Evolutionary conservation across 2,888 invertebrate genomes (phyloP), one percentile per base, ranked within the genome.

Genomic region (Odontothrips loti): DNA sequence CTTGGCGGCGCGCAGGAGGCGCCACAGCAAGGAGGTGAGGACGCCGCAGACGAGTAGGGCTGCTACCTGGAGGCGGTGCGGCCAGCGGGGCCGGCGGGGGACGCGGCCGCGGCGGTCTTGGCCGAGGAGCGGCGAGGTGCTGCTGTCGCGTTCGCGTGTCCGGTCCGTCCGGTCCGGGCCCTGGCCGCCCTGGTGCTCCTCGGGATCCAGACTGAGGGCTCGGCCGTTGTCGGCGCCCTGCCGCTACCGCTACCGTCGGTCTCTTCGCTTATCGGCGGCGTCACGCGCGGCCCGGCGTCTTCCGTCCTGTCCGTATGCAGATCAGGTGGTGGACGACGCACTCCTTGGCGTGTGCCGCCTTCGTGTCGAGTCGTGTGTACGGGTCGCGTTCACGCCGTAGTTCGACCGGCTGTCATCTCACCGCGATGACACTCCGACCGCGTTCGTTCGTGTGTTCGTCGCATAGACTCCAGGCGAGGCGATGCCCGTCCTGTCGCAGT

Each of bases 41-140:
- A 68, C 68, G 68, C 68, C 23, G 68, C 68, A 68, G n/a, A 68
- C 68, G 68, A 68, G 68, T 23, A 68, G 68, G 23, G 68, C 68
- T 9, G 68, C 68, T 23, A 68, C 68, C 68, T 68, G 68, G 68
- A 68, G 23, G 23, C 23, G 68, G 11, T 23, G 58, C 17, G 58
- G 58, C 58, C 58, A 58, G 58, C 58, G 58, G 58, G 58, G 20
- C 15, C n/a, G 58, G 20, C 4, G 20, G 58, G 20, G 58, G 58
- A 11, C 17, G 6, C 58, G 58, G 10, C 9, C 51, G 1, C 51
- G 48, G 10, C 48, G 48, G 48, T 17, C 51, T 51, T 17, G 51
- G 51, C 58, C 58, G 17, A 20, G 58, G 58, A 17, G 51, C 15
- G 15, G 11, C 58, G 58, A 17, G 58, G 17, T 8, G 17, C 58